A percentile compares a stretch with the other conserved stretches of the same genome.
Evolutionary conservation across 2,888 invertebrate species (phyloP).

Genomic region (Alloplasta piceator): DNA sequence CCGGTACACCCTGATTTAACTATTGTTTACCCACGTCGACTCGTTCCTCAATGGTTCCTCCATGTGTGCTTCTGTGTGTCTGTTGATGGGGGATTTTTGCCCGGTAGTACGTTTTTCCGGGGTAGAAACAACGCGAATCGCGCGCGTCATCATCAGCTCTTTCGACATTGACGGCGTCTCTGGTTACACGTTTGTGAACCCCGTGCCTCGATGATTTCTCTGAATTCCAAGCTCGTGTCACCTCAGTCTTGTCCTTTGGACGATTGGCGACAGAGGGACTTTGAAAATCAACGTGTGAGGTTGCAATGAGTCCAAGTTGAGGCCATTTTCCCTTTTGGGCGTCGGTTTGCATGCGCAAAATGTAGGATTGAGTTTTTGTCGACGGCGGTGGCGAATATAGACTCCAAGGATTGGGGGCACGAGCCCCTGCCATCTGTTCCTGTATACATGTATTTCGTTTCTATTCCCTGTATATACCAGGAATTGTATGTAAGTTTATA

Average conservation of each 20-base stretch:
- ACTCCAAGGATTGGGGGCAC: slow-evolving; percentile 72
- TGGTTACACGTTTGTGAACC: slow-evolving; percentile 5
- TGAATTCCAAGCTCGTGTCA: slow-evolving; percentile 1
- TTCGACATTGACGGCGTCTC: slow-evolving; percentile 9
- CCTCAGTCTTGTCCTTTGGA: too few species aligned
- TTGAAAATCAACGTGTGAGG: too few species aligned
- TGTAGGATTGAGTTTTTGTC: slow-evolving; percentile 22
- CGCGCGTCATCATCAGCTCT: slow-evolving; percentile 5
- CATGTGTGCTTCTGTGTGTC: slow-evolving; percentile 59
- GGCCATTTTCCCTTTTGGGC: too few species aligned
- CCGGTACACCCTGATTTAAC: slow-evolving; percentile 80
- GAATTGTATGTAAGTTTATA: slow-evolving; percentile 3
- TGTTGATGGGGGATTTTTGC: slow-evolving; percentile 6
- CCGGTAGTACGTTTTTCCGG: slow-evolving; percentile 20
- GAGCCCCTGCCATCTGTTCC: slow-evolving; percentile 79
- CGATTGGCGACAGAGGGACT: too few species aligned
- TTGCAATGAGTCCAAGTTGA: too few species aligned
- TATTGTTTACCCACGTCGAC: slow-evolving; percentile 77
- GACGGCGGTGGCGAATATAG: slow-evolving; percentile 65
- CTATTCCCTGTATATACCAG: slow-evolving; percentile 28
- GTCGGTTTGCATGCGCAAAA: too few species aligned
- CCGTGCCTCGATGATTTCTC: slow-evolving; percentile 31
- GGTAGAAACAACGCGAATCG: slow-evolving; percentile 4
- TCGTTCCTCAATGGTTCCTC: slow-evolving; percentile 13
- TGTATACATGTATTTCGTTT: slow-evolving; percentile 56